Percentiles rank a stretch among this genome's conserved stretches.
Evolutionary conservation across 2,888 invertebrate genomes (phyloP).

Genomic region (Amiota minor): DNA sequence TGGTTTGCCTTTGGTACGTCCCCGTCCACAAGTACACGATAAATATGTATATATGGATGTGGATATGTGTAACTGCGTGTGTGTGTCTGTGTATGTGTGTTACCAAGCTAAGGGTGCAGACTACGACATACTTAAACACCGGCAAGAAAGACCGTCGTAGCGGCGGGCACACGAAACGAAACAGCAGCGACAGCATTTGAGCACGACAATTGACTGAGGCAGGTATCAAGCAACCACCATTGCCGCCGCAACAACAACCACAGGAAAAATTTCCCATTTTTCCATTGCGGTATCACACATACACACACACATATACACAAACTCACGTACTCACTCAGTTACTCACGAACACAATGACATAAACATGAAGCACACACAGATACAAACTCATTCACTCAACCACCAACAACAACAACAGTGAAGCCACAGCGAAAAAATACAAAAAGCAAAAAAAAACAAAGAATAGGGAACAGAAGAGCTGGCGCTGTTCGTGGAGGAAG

Average conservation of each 20-base stretch:
- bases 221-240: slow-evolving; percentile 72
- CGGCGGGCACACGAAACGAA: slow-evolving; percentile 29
- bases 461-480: background rate
- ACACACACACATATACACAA: slow-evolving; percentile 50
- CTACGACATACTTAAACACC: slow-evolving; percentile 17
- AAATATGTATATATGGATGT: slow-evolving; percentile 29
- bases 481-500: slow-evolving; percentile 30
- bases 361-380: slow-evolving; percentile 20
- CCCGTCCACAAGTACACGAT: slow-evolving; percentile 39
- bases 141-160: slow-evolving; percentile 7
- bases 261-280: slow-evolving; percentile 73
- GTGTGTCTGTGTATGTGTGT: slow-evolving; percentile 31
- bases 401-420: slow-evolving; percentile 36
- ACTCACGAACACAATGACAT: slow-evolving; percentile 7
- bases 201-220: slow-evolving; percentile 34
- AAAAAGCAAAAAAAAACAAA: slow-evolving; percentile 40
- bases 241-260: slow-evolving; percentile 73
- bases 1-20: slow-evolving; percentile 47
- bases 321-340: slow-evolving; percentile 10
- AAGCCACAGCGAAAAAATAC: slow-evolving; percentile 19
- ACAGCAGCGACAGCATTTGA: slow-evolving; percentile 35
- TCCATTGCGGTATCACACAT: slow-evolving; percentile 68
- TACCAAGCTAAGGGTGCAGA: slow-evolving; percentile 62
- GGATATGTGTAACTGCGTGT: slow-evolving; percentile 38
- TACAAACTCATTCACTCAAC: slow-evolving; percentile 24